A percentile compares a stretch with the other conserved stretches of the same genome.
Conservation (phyloP, 2,113 vertebrate species). For the Rhagologus leucostigma region DNA sequence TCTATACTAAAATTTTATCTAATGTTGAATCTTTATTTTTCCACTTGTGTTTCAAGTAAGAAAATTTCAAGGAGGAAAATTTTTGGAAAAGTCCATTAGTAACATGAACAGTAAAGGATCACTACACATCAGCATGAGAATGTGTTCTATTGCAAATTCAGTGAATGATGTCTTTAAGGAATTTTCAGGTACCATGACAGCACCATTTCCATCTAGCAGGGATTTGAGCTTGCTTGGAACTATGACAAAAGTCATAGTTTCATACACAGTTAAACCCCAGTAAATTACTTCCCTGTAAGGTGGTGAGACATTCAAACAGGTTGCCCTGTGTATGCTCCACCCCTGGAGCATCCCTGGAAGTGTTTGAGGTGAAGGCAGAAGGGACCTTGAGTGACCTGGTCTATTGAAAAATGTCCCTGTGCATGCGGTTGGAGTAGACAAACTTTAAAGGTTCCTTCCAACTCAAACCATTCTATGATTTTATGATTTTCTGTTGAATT, state of each 20-base stretch:
- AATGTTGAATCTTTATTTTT: background rate
- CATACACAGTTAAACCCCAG: background rate
- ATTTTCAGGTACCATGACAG: background rate
- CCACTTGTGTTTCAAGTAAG: background rate
- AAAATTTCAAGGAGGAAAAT: background rate
- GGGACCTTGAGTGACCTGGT: background rate
- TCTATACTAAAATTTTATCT: background rate
- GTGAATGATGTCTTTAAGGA: background rate
- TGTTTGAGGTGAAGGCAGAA: fast-evolving
- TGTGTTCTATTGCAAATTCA: background rate
- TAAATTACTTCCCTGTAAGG: background rate
- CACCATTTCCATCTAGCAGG: background rate
- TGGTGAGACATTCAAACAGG: background rate
- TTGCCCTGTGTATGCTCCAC: background rate
- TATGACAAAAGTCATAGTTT: background rate
- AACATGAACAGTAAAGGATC: background rate
- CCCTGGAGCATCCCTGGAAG: background rate
- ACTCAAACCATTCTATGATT: background rate
- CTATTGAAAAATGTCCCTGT: background rate
- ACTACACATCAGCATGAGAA: background rate
- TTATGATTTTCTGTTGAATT: background rate
- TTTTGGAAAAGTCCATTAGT: background rate
- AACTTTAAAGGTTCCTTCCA: background rate
- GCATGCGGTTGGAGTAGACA: background rate
- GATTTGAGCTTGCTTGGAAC: background rate